These are phyloP conservation scores for Neodon shergylaensis DNA, from an alignment of 2,113 vertebrate genomes.

Conservation along the genomic window DNA sequence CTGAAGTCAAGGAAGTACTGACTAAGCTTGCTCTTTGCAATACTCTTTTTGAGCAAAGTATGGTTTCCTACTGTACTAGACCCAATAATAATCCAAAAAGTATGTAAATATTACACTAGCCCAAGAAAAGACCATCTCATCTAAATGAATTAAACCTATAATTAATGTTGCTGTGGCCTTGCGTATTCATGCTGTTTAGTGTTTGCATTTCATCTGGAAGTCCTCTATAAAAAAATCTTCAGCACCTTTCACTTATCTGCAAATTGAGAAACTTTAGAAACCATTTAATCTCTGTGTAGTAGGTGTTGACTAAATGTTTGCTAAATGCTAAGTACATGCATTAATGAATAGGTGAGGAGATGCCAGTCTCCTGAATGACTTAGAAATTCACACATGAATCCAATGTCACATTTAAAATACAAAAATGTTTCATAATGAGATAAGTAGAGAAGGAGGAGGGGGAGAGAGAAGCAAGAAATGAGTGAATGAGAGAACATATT, in stretches of 20 bases:
- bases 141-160: slow-evolving; percentile 21
- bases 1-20: neutral
- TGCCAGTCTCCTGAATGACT: neutral
- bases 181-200: slow-evolving; percentile 23
- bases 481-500: neutral
- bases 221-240: slow-evolving; percentile 13
- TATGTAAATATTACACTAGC: neutral
- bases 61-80: neutral
- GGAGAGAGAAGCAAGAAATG: neutral
- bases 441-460: neutral
- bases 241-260: neutral
- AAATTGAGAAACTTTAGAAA: slow-evolving; percentile 44
- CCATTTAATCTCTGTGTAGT: neutral
- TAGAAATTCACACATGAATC: neutral
- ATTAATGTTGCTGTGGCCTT: slow-evolving; percentile 4
- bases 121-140: neutral
- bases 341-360: neutral
- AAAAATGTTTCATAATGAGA: neutral
- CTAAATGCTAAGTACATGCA: neutral
- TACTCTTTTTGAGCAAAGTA: neutral
- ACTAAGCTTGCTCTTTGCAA: neutral
- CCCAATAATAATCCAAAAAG: neutral
- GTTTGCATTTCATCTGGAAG: slow-evolving; percentile 37
- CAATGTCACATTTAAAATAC: neutral
- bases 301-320: slow-evolving; percentile 29